phyloP scores from a whole-genome alignment of 2,797 vertebrate species.

The Dipus sagitta region DNA sequence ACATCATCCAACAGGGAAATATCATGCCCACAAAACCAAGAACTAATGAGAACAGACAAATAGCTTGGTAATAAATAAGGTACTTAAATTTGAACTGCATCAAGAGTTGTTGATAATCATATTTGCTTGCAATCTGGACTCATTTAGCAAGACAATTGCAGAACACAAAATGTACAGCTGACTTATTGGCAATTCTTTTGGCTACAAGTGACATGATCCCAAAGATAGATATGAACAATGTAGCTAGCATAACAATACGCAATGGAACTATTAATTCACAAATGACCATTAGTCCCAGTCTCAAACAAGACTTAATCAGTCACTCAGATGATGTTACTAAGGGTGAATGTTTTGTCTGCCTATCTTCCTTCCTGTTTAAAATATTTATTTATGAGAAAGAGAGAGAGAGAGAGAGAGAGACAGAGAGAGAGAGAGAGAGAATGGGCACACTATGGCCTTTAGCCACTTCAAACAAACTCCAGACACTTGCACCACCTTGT shows the following conservation, averaged over 20 bases:
- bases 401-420: too few relatives aligned
- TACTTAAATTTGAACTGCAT: slow-evolving; percentile 32
- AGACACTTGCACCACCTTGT: too few relatives aligned
- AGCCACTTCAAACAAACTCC: too few relatives aligned
- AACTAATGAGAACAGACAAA: slow-evolving; percentile 7
- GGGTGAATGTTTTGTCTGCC: background rate
- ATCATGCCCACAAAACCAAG: background rate
- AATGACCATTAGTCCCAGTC: background rate
- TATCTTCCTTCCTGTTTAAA: background rate
- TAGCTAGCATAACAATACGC: background rate
- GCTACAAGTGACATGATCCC: background rate
- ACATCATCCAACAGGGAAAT: background rate
- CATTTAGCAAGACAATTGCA: background rate
- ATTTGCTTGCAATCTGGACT: background rate
- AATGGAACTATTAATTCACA: background rate
- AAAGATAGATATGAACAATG: background rate
- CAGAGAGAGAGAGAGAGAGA: too few relatives aligned
- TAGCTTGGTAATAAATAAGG: background rate
- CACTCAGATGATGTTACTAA: background rate
- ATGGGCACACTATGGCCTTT: too few relatives aligned
- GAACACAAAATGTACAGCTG: background rate
- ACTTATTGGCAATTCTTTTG: background rate
- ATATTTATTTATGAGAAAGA: too few relatives aligned
- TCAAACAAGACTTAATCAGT: background rate
- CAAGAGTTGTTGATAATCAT: background rate